Conservation (phyloP, 2,888 invertebrate genomes). For the Xanthia togata region DNA sequence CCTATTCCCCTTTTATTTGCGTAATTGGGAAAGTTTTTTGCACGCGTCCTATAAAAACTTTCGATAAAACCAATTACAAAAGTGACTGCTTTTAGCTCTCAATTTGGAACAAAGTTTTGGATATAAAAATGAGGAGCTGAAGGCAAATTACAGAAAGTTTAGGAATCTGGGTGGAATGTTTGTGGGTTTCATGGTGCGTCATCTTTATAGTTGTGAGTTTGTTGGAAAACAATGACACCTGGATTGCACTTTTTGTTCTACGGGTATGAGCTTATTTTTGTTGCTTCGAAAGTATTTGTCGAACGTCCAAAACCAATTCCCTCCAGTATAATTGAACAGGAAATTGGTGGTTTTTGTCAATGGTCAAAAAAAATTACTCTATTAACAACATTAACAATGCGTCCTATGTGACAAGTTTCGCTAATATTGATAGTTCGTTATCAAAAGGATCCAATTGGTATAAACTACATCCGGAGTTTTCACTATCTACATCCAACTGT, state of each 20-base stretch:
- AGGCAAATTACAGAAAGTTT: slow-evolving; percentile 26
- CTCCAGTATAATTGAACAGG: slow-evolving; percentile 30
- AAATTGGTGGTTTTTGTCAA: slow-evolving; percentile 26
- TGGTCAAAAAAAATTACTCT: slow-evolving; percentile 30
- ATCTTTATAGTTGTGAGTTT: slow-evolving; percentile 2
- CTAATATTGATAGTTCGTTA: background rate
- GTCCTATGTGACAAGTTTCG: slow-evolving; percentile 9
- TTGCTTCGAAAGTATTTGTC: background rate
- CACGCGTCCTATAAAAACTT: slow-evolving; percentile 53
- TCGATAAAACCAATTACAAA: slow-evolving; percentile 65
- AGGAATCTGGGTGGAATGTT: slow-evolving; percentile 10
- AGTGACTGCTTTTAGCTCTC: slow-evolving; percentile 37
- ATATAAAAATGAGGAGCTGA: slow-evolving; percentile 38
- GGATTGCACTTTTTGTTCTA: slow-evolving; percentile 24
- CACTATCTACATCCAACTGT: slow-evolving; percentile 7
- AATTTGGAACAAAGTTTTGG: slow-evolving; percentile 47
- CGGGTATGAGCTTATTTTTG: slow-evolving; percentile 1
- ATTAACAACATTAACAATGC: slow-evolving; percentile 21
- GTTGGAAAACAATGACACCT: slow-evolving; percentile 20
- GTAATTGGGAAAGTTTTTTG: slow-evolving; percentile 66
- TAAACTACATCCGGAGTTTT: background rate
- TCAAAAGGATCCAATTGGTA: background rate
- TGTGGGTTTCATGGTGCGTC: background rate
- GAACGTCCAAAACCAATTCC: slow-evolving; percentile 18
- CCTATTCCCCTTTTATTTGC: slow-evolving; percentile 62